Evolutionary conservation across 2,113 vertebrate genomes (phyloP).

Genomic region (Arvicanthis niloticus): DNA sequence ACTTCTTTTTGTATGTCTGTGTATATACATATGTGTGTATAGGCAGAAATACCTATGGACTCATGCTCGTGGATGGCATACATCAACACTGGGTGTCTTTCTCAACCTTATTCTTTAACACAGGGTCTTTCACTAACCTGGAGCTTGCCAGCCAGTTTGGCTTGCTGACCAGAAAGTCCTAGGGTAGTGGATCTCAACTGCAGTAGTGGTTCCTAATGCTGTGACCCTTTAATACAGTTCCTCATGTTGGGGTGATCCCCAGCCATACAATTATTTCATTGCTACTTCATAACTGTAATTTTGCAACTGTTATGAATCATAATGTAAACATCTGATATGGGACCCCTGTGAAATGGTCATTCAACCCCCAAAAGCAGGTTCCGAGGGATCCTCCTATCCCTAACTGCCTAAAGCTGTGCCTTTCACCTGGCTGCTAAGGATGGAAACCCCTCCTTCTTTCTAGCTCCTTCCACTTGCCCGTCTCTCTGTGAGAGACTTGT

Average conservation of each 20-base stretch:
- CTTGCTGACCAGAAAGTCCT: background rate
- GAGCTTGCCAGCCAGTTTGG: background rate
- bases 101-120: background rate
- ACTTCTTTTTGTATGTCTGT: too few species aligned
- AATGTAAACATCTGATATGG: background rate
- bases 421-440: background rate
- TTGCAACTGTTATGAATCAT: background rate
- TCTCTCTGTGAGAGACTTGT: rapidly evolving
- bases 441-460: background rate
- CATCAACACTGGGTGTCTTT: background rate
- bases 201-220: background rate
- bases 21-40: too few species aligned
- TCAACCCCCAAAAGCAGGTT: background rate
- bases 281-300: background rate
- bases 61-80: background rate
- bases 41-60: background rate
- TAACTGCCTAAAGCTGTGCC: background rate
- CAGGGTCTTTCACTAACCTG: background rate
- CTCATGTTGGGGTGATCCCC: background rate
- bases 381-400: background rate
- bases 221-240: background rate
- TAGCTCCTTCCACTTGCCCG: background rate
- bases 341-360: background rate
- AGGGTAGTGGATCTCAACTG: background rate
- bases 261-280: background rate